Percentiles rank a stretch among this genome's conserved stretches.
Conservation (phyloP, 1,140 invertebrate genomes). For the Heliothis virescens region DNA sequence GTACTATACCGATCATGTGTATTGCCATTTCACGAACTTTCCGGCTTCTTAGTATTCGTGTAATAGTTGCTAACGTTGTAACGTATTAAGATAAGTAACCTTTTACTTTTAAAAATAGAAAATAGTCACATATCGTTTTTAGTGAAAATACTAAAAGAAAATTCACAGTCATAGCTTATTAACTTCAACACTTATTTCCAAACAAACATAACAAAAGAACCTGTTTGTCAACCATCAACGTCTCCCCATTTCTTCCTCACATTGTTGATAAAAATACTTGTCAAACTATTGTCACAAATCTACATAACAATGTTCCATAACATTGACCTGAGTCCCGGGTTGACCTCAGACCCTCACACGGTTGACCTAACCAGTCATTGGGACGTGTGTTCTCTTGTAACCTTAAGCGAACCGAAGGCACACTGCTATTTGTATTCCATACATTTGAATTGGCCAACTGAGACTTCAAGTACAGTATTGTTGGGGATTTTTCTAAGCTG, state of each 20-base stretch:
- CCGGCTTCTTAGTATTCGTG: too few relatives aligned
- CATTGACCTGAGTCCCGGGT: conserved; percentile 69
- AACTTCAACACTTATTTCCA: background rate
- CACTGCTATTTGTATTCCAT: conserved; percentile 22
- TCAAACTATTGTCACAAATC: conserved; percentile 61
- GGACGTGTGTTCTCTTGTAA: conserved; percentile 64
- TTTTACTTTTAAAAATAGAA: too few relatives aligned
- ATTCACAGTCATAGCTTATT: too few relatives aligned
- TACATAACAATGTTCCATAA: conserved; percentile 76
- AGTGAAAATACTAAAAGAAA: too few relatives aligned
- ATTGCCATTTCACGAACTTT: too few relatives aligned
- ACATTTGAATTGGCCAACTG: conserved; percentile 32
- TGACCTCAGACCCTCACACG: conserved; percentile 64
- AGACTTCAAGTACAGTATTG: background rate
- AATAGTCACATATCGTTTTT: too few relatives aligned
- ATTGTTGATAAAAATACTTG: conserved; percentile 61
- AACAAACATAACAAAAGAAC: background rate
- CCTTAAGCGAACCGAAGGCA: conserved; percentile 56
- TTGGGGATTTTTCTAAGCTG: conserved; percentile 44
- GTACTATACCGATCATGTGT: too few relatives aligned
- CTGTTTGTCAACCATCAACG: background rate
- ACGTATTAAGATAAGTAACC: too few relatives aligned
- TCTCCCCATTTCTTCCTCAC: background rate
- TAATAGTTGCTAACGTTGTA: too few relatives aligned
- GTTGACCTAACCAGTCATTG: conserved; percentile 63